Conservation (phyloP, 2,888 invertebrate genomes). For the Lithophane semibrunnea region DNA sequence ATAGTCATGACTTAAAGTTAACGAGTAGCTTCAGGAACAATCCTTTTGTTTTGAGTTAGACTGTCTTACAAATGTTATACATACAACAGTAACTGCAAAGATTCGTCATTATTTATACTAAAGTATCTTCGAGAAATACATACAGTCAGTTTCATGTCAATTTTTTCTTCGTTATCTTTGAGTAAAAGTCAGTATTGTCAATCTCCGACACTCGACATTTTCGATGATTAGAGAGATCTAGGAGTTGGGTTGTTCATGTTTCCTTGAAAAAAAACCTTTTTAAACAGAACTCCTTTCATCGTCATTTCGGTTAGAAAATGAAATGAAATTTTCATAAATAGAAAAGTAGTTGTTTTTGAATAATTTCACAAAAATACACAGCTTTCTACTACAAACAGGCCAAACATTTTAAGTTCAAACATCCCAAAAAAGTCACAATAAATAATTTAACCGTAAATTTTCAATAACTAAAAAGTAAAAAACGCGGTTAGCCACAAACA, state of each 20-base stretch:
- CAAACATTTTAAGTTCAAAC: slow-evolving; percentile 17
- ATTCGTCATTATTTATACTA: background rate
- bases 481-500: slow-evolving; percentile 52
- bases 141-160: background rate
- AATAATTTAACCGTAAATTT: slow-evolving; percentile 48
- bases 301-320: no score
- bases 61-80: background rate
- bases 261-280: background rate
- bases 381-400: slow-evolving; percentile 8
- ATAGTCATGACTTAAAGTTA: slow-evolving; percentile 40
- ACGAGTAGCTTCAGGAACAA: slow-evolving; percentile 3
- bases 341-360: background rate
- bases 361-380: background rate
- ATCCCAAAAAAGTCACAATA: slow-evolving; percentile 33
- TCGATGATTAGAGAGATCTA: background rate
- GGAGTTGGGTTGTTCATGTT: background rate
- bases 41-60: slow-evolving; percentile 35
- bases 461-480: slow-evolving; percentile 56
- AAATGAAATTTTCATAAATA: no score
- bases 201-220: background rate
- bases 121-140: no score
- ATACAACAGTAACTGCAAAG: background rate
- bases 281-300: background rate
- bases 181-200: background rate
- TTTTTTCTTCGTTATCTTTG: no score